A percentile compares a stretch with the other conserved stretches of the same genome.
These are phyloP conservation scores for Podarcis muralis DNA, from an alignment of 2,113 vertebrate genomes.

Conservation along the genomic window DNA sequence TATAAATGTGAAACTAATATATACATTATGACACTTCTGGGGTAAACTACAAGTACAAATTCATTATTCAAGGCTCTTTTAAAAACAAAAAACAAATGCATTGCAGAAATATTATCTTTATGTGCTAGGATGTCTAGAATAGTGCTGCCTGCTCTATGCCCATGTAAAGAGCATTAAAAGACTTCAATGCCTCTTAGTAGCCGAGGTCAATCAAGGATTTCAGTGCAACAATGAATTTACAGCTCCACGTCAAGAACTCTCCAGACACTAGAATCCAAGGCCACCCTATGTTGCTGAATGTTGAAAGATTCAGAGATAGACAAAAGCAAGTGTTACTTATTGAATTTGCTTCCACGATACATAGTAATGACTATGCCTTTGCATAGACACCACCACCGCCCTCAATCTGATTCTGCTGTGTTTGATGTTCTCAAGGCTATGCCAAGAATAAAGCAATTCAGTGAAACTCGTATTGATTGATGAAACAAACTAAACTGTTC, in stretches of 20 bases:
- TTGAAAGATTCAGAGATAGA: too few species aligned
- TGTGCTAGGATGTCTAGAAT: neutral
- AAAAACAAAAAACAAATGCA: too few species aligned
- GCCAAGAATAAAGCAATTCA: slow-evolving; percentile 15
- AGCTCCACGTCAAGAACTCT: neutral
- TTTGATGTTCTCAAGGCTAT: slow-evolving; percentile 23
- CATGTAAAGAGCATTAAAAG: neutral
- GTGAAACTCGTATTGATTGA: neutral
- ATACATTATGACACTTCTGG: neutral
- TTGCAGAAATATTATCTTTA: neutral
- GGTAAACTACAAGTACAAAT: neutral
- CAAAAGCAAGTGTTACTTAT: too few species aligned
- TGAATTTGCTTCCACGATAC: too few species aligned
- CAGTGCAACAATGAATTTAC: neutral
- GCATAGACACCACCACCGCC: too few species aligned
- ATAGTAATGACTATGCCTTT: too few species aligned
- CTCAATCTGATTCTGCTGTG: slow-evolving; percentile 2
- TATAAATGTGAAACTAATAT: neutral
- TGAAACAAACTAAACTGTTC: neutral
- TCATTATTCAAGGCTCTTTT: neutral
- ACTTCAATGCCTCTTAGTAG: neutral
- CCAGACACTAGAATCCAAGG: neutral
- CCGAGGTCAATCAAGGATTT: neutral
- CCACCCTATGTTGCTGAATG: too few species aligned
- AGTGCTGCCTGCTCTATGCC: neutral